Evolutionary conservation across 2,113 vertebrate species (phyloP).

Genomic region (Zeus faber): DNA sequence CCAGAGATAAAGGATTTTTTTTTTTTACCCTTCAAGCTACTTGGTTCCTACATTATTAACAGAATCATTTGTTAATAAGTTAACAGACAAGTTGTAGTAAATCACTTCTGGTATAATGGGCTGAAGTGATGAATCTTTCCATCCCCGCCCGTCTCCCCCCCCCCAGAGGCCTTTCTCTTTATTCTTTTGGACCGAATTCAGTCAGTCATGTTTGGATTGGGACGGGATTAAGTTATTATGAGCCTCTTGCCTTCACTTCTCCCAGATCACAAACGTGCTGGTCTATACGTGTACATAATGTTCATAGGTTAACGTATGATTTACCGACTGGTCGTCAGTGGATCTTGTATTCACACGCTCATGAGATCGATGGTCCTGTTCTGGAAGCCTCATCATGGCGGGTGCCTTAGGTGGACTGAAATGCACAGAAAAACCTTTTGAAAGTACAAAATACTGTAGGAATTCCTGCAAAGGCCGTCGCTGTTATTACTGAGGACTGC

Average conservation of each 20-base stretch:
- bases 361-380: slow-evolving; percentile 43
- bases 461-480: slow-evolving; percentile 32
- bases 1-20: slow-evolving; percentile 9
- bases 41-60: no score
- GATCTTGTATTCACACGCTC: slow-evolving; percentile 29
- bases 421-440: slow-evolving; percentile 49
- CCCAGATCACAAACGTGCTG: slow-evolving; percentile 35
- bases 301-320: slow-evolving; percentile 35
- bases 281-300: slow-evolving; percentile 56
- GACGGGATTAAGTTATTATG: slow-evolving; percentile 48
- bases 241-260: slow-evolving; percentile 14
- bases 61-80: no score
- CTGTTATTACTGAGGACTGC: slow-evolving; percentile 12
- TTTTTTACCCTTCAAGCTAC: background rate
- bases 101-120: no score
- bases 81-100: no score
- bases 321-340: slow-evolving; percentile 23
- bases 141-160: no score
- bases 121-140: no score
- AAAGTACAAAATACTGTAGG: slow-evolving; percentile 17
- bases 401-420: slow-evolving; percentile 65
- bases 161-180: no score
- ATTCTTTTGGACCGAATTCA: slow-evolving; percentile 1
- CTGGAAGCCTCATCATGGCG: slow-evolving; percentile 31
- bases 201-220: slow-evolving; percentile 25